Percentiles rank a stretch among this genome's conserved stretches.
These are phyloP conservation scores for Micromussa lordhowensis DNA, from an alignment of 92 coral and sea anemone species.

Conservation along the genomic window DNA sequence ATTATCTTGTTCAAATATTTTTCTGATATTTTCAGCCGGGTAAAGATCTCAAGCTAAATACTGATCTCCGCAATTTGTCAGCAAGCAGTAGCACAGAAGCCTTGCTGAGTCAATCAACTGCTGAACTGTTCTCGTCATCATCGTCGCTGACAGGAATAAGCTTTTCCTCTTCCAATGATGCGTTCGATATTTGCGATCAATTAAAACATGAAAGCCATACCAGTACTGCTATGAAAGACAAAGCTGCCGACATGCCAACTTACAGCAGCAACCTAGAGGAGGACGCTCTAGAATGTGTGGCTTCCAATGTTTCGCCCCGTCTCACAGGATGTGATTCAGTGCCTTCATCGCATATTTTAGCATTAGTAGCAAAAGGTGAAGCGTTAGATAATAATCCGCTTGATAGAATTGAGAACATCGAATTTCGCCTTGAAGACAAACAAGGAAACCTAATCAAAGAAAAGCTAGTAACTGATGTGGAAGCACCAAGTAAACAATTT, in stretches of 20 bases:
- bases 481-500: constrained; percentile 8
- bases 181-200: not conserved
- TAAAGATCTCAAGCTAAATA: not conserved
- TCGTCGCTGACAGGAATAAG: constrained; percentile 47
- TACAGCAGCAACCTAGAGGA: not conserved
- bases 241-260: not conserved
- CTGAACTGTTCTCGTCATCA: constrained; percentile 17
- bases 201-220: not conserved
- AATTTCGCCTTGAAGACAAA: not conserved
- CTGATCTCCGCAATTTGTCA: not conserved
- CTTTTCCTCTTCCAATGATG: constrained; percentile 32
- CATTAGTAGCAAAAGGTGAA: not conserved
- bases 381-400: not conserved
- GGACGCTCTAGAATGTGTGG: not conserved
- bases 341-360: not conserved
- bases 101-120: constrained; percentile 8
- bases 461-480: not conserved
- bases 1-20: not conserved
- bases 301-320: not conserved
- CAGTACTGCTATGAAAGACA: not conserved
- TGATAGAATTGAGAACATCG: not conserved
- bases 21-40: not conserved
- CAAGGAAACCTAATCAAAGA: not conserved
- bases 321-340: not conserved
- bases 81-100: not conserved